Percentiles rank a stretch among this genome's conserved stretches.
Evolutionary conservation across 2,888 invertebrate genomes (phyloP).

Genomic region (Lasioglossum villosulum): DNA sequence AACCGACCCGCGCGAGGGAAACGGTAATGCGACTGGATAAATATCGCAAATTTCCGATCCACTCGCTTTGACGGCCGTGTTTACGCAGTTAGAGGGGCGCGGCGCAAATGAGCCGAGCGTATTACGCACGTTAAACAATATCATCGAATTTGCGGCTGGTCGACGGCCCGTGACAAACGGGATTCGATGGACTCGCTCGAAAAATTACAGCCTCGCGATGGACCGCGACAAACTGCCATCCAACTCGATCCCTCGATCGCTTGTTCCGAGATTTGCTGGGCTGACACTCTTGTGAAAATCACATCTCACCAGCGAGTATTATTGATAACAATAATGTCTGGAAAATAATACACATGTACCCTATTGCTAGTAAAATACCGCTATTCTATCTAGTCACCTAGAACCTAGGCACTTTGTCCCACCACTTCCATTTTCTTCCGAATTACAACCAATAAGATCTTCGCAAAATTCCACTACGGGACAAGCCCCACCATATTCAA

Average conservation of each 20-base stretch:
- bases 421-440: no score
- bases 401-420: no score
- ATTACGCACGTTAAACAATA: slow-evolving; percentile 29
- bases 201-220: neutral
- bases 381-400: no score
- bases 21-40: slow-evolving; percentile 6
- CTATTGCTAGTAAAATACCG: no score
- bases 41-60: slow-evolving; percentile 29
- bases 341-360: no score
- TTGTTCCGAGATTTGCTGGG: neutral
- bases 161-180: neutral
- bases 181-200: neutral
- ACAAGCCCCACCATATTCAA: no score
- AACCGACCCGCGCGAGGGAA: neutral
- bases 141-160: slow-evolving; percentile 15
- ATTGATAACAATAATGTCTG: neutral
- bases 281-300: neutral
- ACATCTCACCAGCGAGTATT: neutral
- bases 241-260: neutral
- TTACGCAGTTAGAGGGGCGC: neutral
- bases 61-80: slow-evolving; percentile 19
- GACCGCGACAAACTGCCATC: neutral
- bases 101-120: slow-evolving; percentile 21
- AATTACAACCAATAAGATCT: no score
- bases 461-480: no score